Evolutionary conservation across 2,113 vertebrate species (phyloP).

Genomic region (Lagenorhynchus albirostris): DNA sequence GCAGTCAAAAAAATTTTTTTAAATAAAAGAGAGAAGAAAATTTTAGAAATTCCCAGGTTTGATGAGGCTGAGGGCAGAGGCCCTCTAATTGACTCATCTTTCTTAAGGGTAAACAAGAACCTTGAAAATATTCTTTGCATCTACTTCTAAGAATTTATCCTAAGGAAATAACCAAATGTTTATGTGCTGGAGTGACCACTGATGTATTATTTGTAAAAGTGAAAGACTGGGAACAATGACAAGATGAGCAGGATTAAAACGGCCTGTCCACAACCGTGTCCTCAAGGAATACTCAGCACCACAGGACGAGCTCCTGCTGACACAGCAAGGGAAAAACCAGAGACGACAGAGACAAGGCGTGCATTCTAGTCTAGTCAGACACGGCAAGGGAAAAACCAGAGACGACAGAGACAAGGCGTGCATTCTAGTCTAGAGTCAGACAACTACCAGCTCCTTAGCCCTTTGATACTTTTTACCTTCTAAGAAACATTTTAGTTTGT

Average conservation of each 20-base stretch:
- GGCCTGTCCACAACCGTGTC: rapidly evolving
- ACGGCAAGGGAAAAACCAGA: rapidly evolving
- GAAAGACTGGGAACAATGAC: no score
- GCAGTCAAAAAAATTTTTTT: no score
- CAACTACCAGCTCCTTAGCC: background rate
- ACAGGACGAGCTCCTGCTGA: rapidly evolving
- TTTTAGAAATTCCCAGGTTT: background rate
- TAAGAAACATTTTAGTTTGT: background rate
- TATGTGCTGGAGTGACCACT: rapidly evolving
- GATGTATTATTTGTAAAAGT: background rate
- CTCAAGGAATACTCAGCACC: rapidly evolving
- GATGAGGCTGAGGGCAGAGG: background rate
- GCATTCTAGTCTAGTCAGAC: background rate
- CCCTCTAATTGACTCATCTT: background rate
- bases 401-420: background rate
- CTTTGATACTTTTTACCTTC: background rate
- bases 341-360: background rate
- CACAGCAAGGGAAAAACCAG: background rate
- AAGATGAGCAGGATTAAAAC: background rate
- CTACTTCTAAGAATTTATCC: background rate
- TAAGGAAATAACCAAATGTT: background rate
- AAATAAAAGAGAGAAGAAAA: no score
- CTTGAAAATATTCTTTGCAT: background rate
- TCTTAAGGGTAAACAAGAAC: background rate
- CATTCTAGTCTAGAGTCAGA: background rate